phyloP scores from a whole-genome alignment of 2,888 invertebrate genomes.

The Spodoptera picta region DNA sequence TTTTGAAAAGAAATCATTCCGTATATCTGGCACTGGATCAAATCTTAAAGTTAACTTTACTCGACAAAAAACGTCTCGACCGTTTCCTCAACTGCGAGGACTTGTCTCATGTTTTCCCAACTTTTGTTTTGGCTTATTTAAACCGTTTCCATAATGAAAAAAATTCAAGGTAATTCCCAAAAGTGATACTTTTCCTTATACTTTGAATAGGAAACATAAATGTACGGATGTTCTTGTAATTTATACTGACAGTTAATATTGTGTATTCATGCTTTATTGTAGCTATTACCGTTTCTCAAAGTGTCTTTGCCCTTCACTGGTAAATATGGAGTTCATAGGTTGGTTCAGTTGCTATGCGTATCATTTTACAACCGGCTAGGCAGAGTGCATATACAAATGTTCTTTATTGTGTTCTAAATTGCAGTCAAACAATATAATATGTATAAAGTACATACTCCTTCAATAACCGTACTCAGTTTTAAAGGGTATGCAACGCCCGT shows the following conservation, averaged over 20 bases:
- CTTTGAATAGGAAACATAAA: constrained; percentile 18
- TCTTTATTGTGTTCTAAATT: too few relatives aligned
- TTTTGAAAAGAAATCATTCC: neutral
- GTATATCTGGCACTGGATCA: neutral
- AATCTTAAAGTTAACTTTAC: constrained; percentile 36
- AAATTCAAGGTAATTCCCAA: constrained; percentile 37
- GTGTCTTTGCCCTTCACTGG: neutral
- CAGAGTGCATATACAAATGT: too few relatives aligned
- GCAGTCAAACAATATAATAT: too few relatives aligned
- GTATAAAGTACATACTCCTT: too few relatives aligned
- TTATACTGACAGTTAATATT: neutral
- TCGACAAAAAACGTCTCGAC: constrained; percentile 35
- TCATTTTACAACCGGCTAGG: too few relatives aligned
- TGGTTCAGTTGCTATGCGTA: neutral
- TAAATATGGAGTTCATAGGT: neutral
- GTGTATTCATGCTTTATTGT: constrained; percentile 1
- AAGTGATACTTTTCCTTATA: constrained; percentile 28
- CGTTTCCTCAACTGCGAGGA: constrained; percentile 46
- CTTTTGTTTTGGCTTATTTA: constrained; percentile 53
- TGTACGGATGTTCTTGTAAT: constrained; percentile 7
- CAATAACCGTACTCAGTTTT: too few relatives aligned
- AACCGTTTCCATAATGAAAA: constrained; percentile 34
- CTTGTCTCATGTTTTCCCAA: constrained; percentile 39
- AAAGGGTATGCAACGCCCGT: too few relatives aligned
- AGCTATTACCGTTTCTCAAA: neutral